Percentiles rank a stretch among this genome's conserved stretches.
Conservation (phyloP, 2,797 vertebrate genomes). For the Megalops cyprinoides region DNA sequence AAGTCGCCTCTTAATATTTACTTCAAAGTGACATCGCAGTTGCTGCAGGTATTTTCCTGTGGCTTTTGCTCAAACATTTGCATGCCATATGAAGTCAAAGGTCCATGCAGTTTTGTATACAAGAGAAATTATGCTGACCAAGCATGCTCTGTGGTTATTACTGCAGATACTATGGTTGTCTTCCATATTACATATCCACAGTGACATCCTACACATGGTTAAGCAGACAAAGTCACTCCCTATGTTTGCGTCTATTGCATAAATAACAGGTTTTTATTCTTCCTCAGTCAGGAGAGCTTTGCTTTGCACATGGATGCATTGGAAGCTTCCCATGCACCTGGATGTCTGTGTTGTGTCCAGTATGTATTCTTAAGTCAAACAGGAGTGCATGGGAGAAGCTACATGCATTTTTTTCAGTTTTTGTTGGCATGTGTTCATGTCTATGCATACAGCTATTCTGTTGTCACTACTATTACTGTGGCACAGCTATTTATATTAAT, state of each 20-base stretch:
- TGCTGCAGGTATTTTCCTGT: neutral
- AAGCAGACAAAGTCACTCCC: neutral
- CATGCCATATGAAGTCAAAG: too few relatives aligned
- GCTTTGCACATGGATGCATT: neutral
- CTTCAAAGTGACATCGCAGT: neutral
- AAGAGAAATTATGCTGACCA: too few relatives aligned
- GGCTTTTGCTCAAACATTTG: neutral
- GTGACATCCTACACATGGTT: neutral
- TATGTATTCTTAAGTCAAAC: neutral
- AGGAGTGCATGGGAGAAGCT: neutral
- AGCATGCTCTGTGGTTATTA: too few relatives aligned
- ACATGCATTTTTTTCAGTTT: neutral
- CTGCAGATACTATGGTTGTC: neutral
- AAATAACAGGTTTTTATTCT: neutral
- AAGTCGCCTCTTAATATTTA: neutral
- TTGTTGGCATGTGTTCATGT: neutral
- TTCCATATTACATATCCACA: neutral
- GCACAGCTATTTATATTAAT: conserved; percentile 7
- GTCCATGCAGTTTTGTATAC: neutral
- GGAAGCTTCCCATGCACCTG: neutral
- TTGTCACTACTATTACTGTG: neutral
- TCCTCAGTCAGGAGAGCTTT: neutral
- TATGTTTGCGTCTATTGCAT: too few relatives aligned
- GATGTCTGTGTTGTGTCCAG: neutral
- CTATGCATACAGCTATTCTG: neutral